Evolutionary conservation across 2,888 invertebrate genomes (phyloP).

Genomic region (Thymelicus sylvestris): DNA sequence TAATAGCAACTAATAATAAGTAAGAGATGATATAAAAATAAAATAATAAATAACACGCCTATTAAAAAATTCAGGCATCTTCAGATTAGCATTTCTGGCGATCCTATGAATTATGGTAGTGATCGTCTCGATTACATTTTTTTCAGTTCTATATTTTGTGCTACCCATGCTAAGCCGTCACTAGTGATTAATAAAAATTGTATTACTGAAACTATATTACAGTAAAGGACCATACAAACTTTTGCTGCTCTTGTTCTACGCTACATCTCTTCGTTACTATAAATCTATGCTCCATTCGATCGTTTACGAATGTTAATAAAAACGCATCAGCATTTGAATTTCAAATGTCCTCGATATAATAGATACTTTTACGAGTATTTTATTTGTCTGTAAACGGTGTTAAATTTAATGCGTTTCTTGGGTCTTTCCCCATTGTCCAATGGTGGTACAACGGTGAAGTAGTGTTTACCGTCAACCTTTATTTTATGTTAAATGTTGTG

Average conservation of each 20-base stretch:
- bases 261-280: neutral
- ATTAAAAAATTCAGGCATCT: too few relatives aligned
- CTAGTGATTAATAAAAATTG: too few relatives aligned
- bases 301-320: conserved; percentile 41
- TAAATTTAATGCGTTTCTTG: conserved; percentile 16
- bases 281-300: conserved; percentile 19
- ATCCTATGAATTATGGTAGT: too few relatives aligned
- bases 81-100: too few relatives aligned
- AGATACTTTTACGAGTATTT: conserved; percentile 41
- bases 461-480: conserved; percentile 7
- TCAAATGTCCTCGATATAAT: conserved; percentile 40
- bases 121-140: too few relatives aligned
- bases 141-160: too few relatives aligned
- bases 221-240: too few relatives aligned
- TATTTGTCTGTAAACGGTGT: conserved; percentile 39
- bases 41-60: too few relatives aligned
- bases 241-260: neutral
- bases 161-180: too few relatives aligned
- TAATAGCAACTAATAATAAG: too few relatives aligned
- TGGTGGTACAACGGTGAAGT: conserved; percentile 1
- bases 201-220: too few relatives aligned
- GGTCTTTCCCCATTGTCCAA: conserved; percentile 22
- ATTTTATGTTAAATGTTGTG: conserved; percentile 9
- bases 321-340: conserved; percentile 45
- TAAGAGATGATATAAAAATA: too few relatives aligned